phyloP scores from a whole-genome alignment of 2,113 vertebrate genomes.

The Albula goreensis region DNA sequence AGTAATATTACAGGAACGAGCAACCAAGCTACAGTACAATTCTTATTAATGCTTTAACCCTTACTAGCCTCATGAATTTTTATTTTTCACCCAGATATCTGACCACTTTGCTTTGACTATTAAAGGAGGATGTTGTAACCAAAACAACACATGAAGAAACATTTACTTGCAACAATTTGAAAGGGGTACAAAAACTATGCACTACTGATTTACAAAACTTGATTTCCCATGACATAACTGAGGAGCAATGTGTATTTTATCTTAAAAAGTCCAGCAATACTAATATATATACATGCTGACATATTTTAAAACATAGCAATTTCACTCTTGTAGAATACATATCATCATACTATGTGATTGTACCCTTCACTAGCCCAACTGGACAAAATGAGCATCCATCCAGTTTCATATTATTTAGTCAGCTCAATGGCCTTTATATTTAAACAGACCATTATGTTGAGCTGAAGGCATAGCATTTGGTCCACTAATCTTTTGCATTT shows the following conservation, averaged over 20 bases:
- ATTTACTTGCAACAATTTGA: neutral
- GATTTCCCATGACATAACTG: neutral
- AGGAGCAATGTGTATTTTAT: neutral
- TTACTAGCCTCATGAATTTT: neutral
- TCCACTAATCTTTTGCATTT: conserved; percentile 19
- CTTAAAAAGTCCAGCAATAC: neutral
- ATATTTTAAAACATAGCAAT: conserved; percentile 1
- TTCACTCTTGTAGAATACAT: neutral
- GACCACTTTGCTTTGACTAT: neutral
- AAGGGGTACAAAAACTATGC: neutral
- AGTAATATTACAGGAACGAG: neutral
- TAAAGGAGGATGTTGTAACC: neutral
- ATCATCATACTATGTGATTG: neutral
- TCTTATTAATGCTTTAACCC: neutral
- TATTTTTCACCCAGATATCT: neutral
- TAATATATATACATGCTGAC: neutral
- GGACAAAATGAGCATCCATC: neutral
- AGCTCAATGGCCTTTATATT: neutral
- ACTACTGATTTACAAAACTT: neutral
- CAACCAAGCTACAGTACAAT: neutral
- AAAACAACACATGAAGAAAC: neutral
- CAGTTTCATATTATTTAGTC: neutral
- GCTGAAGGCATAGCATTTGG: conserved; percentile 13
- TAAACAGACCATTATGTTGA: neutral
- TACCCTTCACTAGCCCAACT: neutral